Percentiles rank a stretch among this genome's conserved stretches.
phyloP scores from a whole-genome alignment of 2,888 invertebrate species.

The Nemurella pictetii region DNA sequence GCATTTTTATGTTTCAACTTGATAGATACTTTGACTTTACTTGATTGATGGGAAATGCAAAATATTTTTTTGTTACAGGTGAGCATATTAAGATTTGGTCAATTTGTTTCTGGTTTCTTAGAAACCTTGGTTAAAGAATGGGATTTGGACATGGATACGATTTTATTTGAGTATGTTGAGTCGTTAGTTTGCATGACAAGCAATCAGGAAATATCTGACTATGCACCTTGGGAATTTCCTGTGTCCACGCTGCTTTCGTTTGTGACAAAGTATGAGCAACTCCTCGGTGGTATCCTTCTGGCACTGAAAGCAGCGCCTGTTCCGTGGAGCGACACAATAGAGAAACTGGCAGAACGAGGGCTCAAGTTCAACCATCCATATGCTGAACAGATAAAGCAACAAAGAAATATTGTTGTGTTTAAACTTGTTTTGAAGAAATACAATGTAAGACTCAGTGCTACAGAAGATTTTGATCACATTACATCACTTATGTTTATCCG shows the following conservation, averaged over 20 bases:
- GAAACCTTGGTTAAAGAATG: slow-evolving; percentile 52
- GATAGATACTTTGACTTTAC: too few species aligned
- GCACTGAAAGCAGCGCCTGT: slow-evolving; percentile 51
- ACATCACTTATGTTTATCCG: slow-evolving; percentile 35
- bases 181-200: slow-evolving; percentile 48
- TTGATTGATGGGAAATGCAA: not conserved
- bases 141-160: slow-evolving; percentile 51
- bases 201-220: slow-evolving; percentile 32
- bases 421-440: slow-evolving; percentile 55
- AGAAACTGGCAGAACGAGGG: slow-evolving; percentile 47
- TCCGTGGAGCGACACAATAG: slow-evolving; percentile 52
- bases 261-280: slow-evolving; percentile 45
- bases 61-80: not conserved
- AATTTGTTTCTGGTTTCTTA: slow-evolving; percentile 49
- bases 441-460: slow-evolving; percentile 50
- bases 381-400: slow-evolving; percentile 49
- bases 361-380: slow-evolving; percentile 50
- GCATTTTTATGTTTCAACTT: not conserved
- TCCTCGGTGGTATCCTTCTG: slow-evolving; percentile 48
- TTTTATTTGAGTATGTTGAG: slow-evolving; percentile 53
- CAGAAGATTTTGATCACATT: slow-evolving; percentile 48
- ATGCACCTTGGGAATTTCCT: slow-evolving; percentile 50
- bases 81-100: not conserved
- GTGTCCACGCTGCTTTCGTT: slow-evolving; percentile 47
- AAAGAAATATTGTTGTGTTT: slow-evolving; percentile 51